Evolutionary conservation across 2,113 vertebrate species (phyloP).

Genomic region (Puffinus mauretanicus): DNA sequence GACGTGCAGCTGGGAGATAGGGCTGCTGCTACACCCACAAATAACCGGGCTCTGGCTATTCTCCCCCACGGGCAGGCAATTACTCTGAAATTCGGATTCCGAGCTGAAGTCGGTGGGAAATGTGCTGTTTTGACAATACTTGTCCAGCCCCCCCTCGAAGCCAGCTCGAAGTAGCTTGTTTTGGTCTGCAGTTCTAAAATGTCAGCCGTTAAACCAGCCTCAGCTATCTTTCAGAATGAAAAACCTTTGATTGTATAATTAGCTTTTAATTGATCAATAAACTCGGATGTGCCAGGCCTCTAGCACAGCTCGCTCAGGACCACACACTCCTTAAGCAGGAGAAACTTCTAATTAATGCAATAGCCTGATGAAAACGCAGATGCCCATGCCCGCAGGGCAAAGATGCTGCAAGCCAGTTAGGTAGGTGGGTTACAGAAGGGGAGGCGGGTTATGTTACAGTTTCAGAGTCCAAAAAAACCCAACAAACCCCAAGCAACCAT

Average conservation of each 20-base stretch:
- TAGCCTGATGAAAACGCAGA: neutral
- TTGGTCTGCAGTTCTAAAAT: neutral
- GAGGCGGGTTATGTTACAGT: neutral
- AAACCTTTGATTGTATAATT: neutral
- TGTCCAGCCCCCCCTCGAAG: neutral
- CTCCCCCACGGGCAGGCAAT: neutral
- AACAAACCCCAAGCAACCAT: too few species aligned
- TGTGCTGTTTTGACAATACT: neutral
- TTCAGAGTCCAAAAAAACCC: neutral
- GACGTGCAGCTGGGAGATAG: rapidly evolving
- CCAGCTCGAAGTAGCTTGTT: rapidly evolving
- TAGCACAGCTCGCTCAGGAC: neutral
- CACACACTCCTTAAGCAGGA: neutral
- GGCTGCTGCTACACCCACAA: neutral
- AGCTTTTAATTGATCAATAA: neutral
- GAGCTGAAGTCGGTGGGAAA: neutral
- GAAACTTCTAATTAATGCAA: neutral
- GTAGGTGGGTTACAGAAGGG: neutral
- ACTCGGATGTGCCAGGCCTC: rapidly evolving
- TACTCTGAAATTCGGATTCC: neutral
- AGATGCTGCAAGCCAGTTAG: neutral
- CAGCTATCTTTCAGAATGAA: neutral
- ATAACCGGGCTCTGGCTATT: neutral
- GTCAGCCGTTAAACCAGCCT: neutral
- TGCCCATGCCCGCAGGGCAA: neutral